Base-by-base conservation (phyloP, 1,140 invertebrate species). In the Pseudomyrmex flavicornis region DNA sequence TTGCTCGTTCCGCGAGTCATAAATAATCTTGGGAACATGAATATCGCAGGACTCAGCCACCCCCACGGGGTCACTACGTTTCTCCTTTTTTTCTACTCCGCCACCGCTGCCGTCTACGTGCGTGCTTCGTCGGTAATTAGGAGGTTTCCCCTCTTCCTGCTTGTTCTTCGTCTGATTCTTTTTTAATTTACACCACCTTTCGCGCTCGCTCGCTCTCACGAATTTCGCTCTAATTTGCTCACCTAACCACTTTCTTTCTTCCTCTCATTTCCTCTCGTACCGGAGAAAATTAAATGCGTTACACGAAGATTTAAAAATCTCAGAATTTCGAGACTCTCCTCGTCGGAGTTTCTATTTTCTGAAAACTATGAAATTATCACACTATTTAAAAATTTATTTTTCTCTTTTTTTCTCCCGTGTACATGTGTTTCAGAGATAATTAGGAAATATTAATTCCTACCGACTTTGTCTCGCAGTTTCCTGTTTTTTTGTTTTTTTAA, bases 11-110 rank as follows among this genome's bases (percentile, higher is more conserved):
- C 83, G 73, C 68, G 66, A 63, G 70, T 85, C 89, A 90, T 91
- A 91, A 91, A 91, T 91, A 91, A 91, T 89, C 84, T 35, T 89
- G 76, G 70, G 88, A 91, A 91, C 90, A 91, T 91, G 85, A 88
- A 91, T 91, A 91, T 91, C 90, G 90, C 88, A 90, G 80, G 65
- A 75, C 85, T 35, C 44, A 54, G 46, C 76, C 66, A 80, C 76
- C 76, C 76, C 74, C 54, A 61, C 48, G 20, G 46, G 68, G 58
- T 70, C 61, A 83, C 52, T 65, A 22, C n/a, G 13, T 35, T 20
- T 13, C 72, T 82, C 61, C 35, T 79, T 63, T 44, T 20, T 35
- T 52, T 56, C 20, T 79, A 58, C 20, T 62, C 20, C 20, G 44
- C 35, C 20, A 22, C 26, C 66, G 20, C 5, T 46, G 50, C 26